A percentile compares a stretch with the other conserved stretches of the same genome.
Evolutionary conservation across 2,113 vertebrate species (phyloP).

Genomic region (Equus przewalskii): DNA sequence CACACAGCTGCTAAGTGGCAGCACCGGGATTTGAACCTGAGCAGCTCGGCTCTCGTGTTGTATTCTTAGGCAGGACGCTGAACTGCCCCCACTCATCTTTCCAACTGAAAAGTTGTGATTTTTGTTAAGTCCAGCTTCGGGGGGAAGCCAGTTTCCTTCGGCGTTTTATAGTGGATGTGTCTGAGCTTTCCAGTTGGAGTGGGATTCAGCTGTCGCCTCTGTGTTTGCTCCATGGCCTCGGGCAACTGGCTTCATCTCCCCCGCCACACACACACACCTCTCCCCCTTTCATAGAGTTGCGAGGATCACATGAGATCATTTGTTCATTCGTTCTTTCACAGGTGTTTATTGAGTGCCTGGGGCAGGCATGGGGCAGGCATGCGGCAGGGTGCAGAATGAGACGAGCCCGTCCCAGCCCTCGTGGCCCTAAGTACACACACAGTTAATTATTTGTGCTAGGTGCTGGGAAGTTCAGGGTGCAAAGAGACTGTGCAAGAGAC

Average conservation of each 20-base stretch:
- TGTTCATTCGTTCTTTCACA: not conserved
- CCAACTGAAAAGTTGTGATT: fast-evolving
- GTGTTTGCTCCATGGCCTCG: not conserved
- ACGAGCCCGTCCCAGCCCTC: not conserved
- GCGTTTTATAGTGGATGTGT: fast-evolving
- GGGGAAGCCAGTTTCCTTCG: not conserved
- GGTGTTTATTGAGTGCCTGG: not conserved
- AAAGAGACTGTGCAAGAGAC: not conserved
- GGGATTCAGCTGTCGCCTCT: not conserved
- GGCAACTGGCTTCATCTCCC: not conserved
- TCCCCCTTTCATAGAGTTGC: not conserved
- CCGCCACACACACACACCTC: too few species aligned
- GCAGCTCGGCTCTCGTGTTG: fast-evolving
- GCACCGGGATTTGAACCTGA: fast-evolving
- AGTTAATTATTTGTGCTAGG: not conserved
- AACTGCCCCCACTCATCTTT: fast-evolving
- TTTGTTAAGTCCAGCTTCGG: not conserved
- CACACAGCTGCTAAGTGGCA: not conserved
- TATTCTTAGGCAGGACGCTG: too few species aligned
- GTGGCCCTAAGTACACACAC: not conserved
- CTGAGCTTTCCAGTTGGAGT: not conserved
- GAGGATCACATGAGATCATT: not conserved
- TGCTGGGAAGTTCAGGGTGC: not conserved
- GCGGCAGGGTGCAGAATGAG: too few species aligned
- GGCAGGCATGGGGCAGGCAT: fast-evolving